Conservation (phyloP, 2,797 vertebrate species). For the Sylvilagus floridanus region DNA sequence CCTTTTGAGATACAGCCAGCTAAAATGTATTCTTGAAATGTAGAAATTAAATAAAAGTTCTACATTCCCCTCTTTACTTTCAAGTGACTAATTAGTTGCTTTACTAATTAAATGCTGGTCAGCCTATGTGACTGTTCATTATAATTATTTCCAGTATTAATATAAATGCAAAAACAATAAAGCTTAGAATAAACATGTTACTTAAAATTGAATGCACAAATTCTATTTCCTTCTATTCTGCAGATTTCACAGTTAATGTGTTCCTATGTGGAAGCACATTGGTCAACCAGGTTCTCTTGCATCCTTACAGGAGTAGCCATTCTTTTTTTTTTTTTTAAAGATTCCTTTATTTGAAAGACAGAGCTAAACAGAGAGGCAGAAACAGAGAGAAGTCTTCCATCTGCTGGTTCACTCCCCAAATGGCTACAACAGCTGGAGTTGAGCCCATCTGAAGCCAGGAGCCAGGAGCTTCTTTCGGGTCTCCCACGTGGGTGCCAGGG, state of each 20-base stretch:
- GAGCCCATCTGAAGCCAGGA: no score
- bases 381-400: no score
- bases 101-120: constrained; percentile 70
- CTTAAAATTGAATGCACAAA: constrained; percentile 58
- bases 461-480: no score
- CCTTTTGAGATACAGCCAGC: constrained; percentile 73
- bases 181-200: constrained; percentile 66
- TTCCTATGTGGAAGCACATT: background rate
- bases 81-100: constrained; percentile 75
- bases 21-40: constrained; percentile 77
- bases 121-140: constrained; percentile 72
- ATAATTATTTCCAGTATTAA: constrained; percentile 68
- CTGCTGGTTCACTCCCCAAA: no score
- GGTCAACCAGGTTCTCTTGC: background rate
- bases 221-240: constrained; percentile 59
- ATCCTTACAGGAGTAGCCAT: background rate
- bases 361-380: no score
- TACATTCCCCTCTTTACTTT: constrained; percentile 71
- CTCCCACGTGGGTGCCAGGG: no score
- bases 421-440: no score
- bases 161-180: constrained; percentile 64
- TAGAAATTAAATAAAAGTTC: constrained; percentile 74
- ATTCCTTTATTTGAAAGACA: no score
- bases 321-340: background rate
- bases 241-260: constrained; percentile 52